Conservation (phyloP, 2,113 vertebrate genomes). For the Sterrhoptilus dennistouni region DNA sequence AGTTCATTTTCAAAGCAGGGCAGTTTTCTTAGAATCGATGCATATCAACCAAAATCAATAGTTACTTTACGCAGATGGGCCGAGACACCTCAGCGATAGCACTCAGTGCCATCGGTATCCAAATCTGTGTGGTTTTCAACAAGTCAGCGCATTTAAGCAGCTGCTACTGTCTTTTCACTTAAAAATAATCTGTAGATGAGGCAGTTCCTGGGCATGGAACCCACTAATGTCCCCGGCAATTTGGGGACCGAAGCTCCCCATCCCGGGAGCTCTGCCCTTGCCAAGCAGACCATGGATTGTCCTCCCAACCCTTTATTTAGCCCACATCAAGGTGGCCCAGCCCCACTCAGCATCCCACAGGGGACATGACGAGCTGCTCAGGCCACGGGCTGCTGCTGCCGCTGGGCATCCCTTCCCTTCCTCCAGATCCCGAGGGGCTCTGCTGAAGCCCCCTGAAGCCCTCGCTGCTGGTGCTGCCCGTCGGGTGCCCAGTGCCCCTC, state of each 20-base stretch:
- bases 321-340: fast-evolving
- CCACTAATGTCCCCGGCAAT: neutral
- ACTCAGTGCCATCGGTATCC: slow-evolving; percentile 48
- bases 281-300: fast-evolving
- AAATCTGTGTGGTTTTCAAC: slow-evolving; percentile 61
- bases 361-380: fast-evolving
- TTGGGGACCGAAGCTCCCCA: neutral
- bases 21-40: slow-evolving; percentile 78
- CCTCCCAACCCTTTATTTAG: neutral
- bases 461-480: neutral
- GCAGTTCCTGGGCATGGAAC: neutral
- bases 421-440: fast-evolving
- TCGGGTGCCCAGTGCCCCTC: neutral
- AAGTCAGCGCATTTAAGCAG: slow-evolving; percentile 63
- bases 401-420: neutral
- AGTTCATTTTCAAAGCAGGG: slow-evolving; percentile 79
- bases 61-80: slow-evolving; percentile 67
- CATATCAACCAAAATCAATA: slow-evolving; percentile 79
- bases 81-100: slow-evolving; percentile 63
- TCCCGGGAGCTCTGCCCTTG: neutral
- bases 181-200: slow-evolving; percentile 55
- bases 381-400: fast-evolving
- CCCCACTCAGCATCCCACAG: fast-evolving
- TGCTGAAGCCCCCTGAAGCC: neutral
- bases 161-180: slow-evolving; percentile 61